Conservation (phyloP, 2,888 invertebrate genomes). For the Mesoligia furuncula region DNA sequence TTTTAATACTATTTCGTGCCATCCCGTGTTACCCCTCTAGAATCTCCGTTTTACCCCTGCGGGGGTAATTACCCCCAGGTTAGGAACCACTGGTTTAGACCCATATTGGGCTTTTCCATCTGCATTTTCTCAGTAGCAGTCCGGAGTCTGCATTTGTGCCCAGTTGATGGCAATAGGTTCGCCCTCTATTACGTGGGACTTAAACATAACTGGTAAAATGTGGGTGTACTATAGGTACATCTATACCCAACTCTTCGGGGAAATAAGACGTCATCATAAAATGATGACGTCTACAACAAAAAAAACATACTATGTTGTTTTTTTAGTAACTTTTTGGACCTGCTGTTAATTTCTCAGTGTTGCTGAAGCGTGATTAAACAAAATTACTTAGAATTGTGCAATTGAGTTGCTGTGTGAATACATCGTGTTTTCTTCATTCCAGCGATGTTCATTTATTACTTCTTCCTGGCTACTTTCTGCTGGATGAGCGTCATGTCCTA, state of each 20-base stretch:
- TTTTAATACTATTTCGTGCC: too few relatives aligned
- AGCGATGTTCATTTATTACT: conserved; percentile 79
- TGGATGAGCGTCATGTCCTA: conserved; percentile 88
- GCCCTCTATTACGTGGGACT: not conserved
- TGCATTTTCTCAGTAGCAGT: not conserved
- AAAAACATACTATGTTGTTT: not conserved
- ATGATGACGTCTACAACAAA: too few relatives aligned
- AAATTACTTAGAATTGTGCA: not conserved
- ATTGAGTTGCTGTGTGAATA: not conserved
- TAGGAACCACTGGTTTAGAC: too few relatives aligned
- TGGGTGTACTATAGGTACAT: not conserved
- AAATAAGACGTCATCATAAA: not conserved
- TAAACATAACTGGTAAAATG: not conserved
- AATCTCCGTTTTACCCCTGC: too few relatives aligned
- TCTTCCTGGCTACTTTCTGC: conserved; percentile 82
- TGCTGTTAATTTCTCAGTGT: not conserved
- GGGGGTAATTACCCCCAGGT: too few relatives aligned
- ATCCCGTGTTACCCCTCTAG: too few relatives aligned
- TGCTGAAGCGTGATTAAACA: not conserved
- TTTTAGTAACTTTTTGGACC: not conserved
- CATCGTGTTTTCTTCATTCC: conserved; percentile 61
- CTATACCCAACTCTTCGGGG: not conserved
- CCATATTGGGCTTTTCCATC: not conserved
- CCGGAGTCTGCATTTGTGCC: not conserved
- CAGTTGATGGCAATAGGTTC: not conserved